Conservation (phyloP, 2,113 vertebrate species). For the Diphyllodes magnificus region DNA sequence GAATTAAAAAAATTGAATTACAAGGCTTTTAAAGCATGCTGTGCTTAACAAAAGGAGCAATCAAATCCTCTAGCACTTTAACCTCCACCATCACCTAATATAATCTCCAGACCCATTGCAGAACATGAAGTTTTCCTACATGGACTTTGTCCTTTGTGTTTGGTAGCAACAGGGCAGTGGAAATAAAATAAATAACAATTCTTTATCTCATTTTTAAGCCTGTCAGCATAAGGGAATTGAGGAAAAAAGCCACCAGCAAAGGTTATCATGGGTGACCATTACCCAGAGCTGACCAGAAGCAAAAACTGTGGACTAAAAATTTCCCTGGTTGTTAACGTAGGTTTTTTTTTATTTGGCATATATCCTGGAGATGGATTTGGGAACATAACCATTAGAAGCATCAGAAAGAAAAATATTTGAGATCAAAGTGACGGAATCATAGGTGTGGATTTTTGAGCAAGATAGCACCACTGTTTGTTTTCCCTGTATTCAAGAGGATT, state of each 20-base stretch:
- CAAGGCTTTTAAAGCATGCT: neutral
- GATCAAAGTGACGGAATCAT: neutral
- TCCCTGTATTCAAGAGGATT: neutral
- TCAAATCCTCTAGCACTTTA: neutral
- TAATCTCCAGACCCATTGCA: neutral
- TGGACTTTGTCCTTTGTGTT: neutral
- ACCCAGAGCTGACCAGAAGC: neutral
- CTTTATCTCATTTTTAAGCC: neutral
- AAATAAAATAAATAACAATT: neutral
- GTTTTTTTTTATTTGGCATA: neutral
- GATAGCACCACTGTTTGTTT: neutral
- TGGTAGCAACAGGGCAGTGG: neutral
- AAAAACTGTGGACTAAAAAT: neutral
- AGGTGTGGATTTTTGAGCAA: neutral
- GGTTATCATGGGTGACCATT: neutral
- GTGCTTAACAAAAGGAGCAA: neutral
- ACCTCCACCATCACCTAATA: neutral
- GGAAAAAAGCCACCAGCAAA: neutral
- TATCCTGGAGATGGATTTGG: neutral
- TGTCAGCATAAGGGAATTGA: neutral
- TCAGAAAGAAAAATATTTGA: neutral
- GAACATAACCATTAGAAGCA: neutral
- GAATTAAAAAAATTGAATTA: neutral
- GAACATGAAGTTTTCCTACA: neutral
- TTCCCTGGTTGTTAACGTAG: neutral